A percentile compares a stretch with the other conserved stretches of the same genome.
phyloP scores from a whole-genome alignment of 2,888 invertebrate species.

The Leucania comma region DNA sequence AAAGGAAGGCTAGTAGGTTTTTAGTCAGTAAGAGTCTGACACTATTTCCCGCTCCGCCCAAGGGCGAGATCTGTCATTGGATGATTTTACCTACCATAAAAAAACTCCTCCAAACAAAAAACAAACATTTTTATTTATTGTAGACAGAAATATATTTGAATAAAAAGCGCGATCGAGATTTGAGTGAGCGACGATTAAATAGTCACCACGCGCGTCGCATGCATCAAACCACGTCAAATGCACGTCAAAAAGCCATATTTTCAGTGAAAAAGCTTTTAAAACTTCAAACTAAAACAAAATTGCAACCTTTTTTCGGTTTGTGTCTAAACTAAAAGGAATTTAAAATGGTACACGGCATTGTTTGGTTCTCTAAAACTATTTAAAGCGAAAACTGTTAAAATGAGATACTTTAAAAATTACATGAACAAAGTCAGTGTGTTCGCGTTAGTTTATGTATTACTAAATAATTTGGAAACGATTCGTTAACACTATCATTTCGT shows the following conservation, averaged over 20 bases:
- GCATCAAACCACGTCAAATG: conserved; percentile 27
- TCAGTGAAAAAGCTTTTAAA: conserved; percentile 22
- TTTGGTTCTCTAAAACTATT: conserved; percentile 19
- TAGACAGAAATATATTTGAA: conserved; percentile 3
- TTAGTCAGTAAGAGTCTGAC: no score
- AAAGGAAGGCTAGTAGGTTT: no score
- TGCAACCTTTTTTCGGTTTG: conserved; percentile 23
- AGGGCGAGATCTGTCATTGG: no score
- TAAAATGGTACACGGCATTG: conserved; percentile 15
- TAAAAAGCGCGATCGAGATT: no score
- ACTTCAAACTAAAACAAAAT: conserved; percentile 4
- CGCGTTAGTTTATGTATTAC: neutral
- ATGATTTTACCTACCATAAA: no score
- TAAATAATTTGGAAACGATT: neutral
- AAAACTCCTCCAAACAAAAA: no score
- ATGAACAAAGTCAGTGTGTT: conserved; percentile 19
- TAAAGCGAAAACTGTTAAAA: conserved; percentile 8
- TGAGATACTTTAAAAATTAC: conserved; percentile 10
- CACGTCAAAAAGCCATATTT: conserved; percentile 16
- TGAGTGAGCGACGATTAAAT: conserved; percentile 10
- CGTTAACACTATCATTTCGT: neutral
- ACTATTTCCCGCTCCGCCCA: no score
- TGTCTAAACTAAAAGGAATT: conserved; percentile 26
- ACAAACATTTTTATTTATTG: no score
- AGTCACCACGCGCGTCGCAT: conserved; percentile 3